These are phyloP conservation scores for Eueremaeus valkanovi DNA, from an alignment of 2,888 invertebrate genomes.

Conservation along the genomic window DNA sequence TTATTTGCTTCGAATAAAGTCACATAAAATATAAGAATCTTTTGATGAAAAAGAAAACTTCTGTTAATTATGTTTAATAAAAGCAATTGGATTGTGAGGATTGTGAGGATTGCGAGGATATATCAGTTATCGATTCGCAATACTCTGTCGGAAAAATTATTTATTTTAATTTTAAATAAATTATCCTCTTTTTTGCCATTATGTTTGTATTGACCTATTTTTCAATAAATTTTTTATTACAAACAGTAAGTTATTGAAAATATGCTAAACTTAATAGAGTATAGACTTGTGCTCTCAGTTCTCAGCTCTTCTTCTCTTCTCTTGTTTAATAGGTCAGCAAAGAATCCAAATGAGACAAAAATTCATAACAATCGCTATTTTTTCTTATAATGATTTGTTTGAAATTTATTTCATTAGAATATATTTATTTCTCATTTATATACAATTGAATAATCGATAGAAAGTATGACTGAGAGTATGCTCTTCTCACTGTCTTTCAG, in stretches of 20 bases:
- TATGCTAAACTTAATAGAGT: constrained; percentile 13
- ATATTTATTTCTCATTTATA: neutral
- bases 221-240: neutral
- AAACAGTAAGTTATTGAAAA: constrained; percentile 25
- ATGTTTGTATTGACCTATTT: constrained; percentile 24
- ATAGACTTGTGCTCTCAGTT: neutral
- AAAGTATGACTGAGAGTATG: constrained; percentile 5
- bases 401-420: neutral
- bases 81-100: too few species aligned
- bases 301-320: neutral
- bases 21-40: too few species aligned
- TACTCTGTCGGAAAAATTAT: neutral
- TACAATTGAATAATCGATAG: neutral
- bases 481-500: neutral
- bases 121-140: neutral
- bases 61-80: too few species aligned
- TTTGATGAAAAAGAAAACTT: too few species aligned
- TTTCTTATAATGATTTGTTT: too few species aligned
- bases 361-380: constrained; percentile 10
- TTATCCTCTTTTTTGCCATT: constrained; percentile 23
- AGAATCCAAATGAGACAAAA: constrained; percentile 15
- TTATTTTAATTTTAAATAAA: constrained; percentile 25
- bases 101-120: too few species aligned
- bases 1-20: too few species aligned
- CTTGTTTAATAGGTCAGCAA: neutral